Base-by-base conservation (phyloP, 2,888 invertebrate genomes). In the Tenthredo scrophulariae region DNA sequence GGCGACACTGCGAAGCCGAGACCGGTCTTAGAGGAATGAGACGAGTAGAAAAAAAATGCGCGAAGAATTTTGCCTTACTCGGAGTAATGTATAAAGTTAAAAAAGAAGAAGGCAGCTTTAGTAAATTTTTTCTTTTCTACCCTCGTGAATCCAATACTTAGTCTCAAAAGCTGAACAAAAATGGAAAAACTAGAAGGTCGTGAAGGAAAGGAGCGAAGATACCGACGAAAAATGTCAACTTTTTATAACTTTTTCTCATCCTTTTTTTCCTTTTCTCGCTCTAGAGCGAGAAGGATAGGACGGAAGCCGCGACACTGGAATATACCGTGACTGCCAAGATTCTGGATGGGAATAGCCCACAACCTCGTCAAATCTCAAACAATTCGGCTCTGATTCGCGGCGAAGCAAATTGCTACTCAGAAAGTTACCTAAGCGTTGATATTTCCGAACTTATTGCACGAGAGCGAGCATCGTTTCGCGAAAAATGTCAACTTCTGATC, bases 391-490 rank as follows among this genome's bases (percentile, higher is more conserved):
- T 74, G 74, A 18, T 77, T 77, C 65, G 22, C 62, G 58, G 80
- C 13, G 85, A 84, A 87, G 86, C 37, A 88, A 88, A 90, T 90
- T 88, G 88, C 88, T 87, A 88, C 89, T 88, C 87, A 86, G 87
- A 89, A 89, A 88, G 86, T 89, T 89, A 87, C 87, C 85, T 87
- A 88, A 88, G 86, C 86, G 88, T 86, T 86, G 86, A 87, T 86
- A 90, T 89, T 90, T 88, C 88, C 85, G 87, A 89, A 88, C 88
- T 89, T 89, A 88, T 88, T 88, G 88, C 87, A 86, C 67, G 33
- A 67, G 29, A 50, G 50, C 29, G 54, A 46, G 29, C 29, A 50
- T 54, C 77, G 29, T 77, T 33, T 40, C n/a, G 77, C 18, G 18
- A 22, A 50, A 40, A 77, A 54, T 77, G 77, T 77, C 50, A 77